Evolutionary conservation across 2,797 vertebrate species (phyloP).

Genomic region (Carcharodon carcharias): DNA sequence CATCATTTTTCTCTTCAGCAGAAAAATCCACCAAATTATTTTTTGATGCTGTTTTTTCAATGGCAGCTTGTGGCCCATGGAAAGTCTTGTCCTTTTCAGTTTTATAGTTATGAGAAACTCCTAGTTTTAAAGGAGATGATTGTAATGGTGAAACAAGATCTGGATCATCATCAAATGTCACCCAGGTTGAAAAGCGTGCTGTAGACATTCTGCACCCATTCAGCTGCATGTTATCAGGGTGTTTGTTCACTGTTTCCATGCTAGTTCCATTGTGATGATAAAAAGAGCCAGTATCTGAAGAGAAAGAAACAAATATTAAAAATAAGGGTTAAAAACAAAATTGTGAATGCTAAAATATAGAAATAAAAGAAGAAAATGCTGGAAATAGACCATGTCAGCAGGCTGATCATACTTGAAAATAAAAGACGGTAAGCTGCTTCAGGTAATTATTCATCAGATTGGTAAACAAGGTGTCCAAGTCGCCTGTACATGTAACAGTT

Average conservation of each 20-base stretch:
- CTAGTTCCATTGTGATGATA: conserved; percentile 74
- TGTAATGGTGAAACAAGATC: conserved; percentile 44
- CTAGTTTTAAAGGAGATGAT: conserved; percentile 53
- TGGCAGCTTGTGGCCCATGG: conserved; percentile 47
- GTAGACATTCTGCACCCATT: conserved; percentile 58
- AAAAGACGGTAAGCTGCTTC: background rate
- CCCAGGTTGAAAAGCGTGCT: conserved; percentile 72
- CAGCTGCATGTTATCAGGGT: conserved; percentile 52
- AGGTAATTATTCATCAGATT: background rate
- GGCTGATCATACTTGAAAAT: background rate
- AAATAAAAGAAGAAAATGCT: background rate
- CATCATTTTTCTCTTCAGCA: conserved; percentile 61
- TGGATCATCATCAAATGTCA: conserved; percentile 76
- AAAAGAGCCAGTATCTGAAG: conserved; percentile 58
- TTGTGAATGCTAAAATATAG: background rate
- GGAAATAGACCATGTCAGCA: background rate
- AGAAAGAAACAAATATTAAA: conserved; percentile 44
- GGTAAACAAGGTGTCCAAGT: background rate
- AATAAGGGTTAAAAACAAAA: background rate
- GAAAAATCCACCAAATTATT: conserved; percentile 63
- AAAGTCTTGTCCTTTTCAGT: conserved; percentile 55
- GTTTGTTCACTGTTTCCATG: conserved; percentile 68
- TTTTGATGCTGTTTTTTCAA: conserved; percentile 44
- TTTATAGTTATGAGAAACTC: conserved; percentile 45
- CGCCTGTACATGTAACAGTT: background rate